Base-by-base conservation (phyloP, 2,888 invertebrate species). In the Caenorhabditis panamensis region DNA sequence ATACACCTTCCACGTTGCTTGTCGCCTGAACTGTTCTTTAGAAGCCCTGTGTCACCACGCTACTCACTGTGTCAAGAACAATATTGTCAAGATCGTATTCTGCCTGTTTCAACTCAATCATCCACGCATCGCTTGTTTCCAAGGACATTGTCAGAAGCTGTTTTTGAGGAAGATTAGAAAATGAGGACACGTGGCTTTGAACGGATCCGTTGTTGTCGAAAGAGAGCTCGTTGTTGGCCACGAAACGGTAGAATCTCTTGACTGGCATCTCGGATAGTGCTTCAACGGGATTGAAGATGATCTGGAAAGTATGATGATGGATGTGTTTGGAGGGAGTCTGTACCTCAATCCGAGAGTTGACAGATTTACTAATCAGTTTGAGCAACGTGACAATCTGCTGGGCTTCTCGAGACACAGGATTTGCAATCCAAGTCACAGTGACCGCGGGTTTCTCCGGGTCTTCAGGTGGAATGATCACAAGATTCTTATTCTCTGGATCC, bases 191-290 rank as follows among this genome's bases (percentile, higher is more conserved):
- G 18, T 86, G 84, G 0, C 58, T 41, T 20, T 84, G 69, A 41
- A 94, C 92, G 0, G 94, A 93, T 0, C 96, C 96, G 77, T 94
- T 93, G 0, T 93, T 89, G 1, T 93, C 93, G 91, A 97, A 98
- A 91, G 94, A 94, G 20, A 96, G 93, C 92, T 96, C 96, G 0
- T 96, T 94, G 88, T 96, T 96, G 85, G 97, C 92, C 2, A 97
- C 97, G 92, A 95, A 96, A 26, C 97, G 95, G 92, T 96, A 98
- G 92, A 96, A 98, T 90, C 96, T 96, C 92, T 97, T 98, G 1
- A 99, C 93, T 0, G 99, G 99, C 95, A 99, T 95, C 90, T 98
- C 98, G 51, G 97, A 4, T 31, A 97, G 91, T 97, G 96, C 91
- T 98, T 97, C 31, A 9, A 31, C 9, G 31, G 96, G 96, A 91